A percentile compares a stretch with the other conserved stretches of the same genome.
Evolutionary conservation across 1,140 invertebrate species (phyloP).

Genomic region (Drosophila subpulchrella): DNA sequence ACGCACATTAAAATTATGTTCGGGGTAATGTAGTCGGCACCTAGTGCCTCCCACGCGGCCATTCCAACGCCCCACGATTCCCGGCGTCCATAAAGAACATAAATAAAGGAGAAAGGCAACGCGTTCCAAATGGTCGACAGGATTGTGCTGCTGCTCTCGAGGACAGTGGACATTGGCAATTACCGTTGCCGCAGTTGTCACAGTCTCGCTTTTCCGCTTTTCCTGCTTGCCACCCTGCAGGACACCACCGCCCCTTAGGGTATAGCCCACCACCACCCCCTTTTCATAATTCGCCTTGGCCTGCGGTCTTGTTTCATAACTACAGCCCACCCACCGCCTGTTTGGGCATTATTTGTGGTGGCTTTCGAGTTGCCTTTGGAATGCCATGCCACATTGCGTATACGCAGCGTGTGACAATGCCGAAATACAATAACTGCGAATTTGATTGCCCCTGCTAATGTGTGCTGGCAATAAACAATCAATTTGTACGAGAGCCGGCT

Average conservation of each 20-base stretch:
- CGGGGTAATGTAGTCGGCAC: slow-evolving; percentile 66
- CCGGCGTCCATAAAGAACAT: slow-evolving; percentile 6
- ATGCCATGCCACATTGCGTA: slow-evolving; percentile 45
- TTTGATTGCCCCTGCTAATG: slow-evolving; percentile 59
- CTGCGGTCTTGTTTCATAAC: slow-evolving; percentile 70
- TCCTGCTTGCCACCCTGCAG: background rate
- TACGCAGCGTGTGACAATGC: slow-evolving; percentile 61
- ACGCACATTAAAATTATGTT: slow-evolving; percentile 77
- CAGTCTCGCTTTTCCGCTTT: slow-evolving; percentile 44
- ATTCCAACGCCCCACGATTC: background rate
- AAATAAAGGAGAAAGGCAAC: slow-evolving; percentile 63
- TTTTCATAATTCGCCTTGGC: slow-evolving; percentile 62
- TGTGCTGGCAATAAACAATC: slow-evolving; percentile 77
- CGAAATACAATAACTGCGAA: slow-evolving; percentile 56
- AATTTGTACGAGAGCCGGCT: slow-evolving; percentile 62
- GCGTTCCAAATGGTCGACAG: slow-evolving; percentile 52
- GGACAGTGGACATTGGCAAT: slow-evolving; percentile 76
- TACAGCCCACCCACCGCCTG: background rate
- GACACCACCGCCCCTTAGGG: background rate
- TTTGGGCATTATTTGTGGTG: slow-evolving; percentile 49
- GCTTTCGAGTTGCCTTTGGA: slow-evolving; percentile 32
- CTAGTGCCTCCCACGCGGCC: slow-evolving; percentile 19
- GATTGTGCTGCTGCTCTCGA: slow-evolving; percentile 28
- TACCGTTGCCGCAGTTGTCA: slow-evolving; percentile 77
- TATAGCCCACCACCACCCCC: background rate